Evolutionary conservation across 1,140 invertebrate genomes (phyloP).

Genomic region (Cydia amplana): DNA sequence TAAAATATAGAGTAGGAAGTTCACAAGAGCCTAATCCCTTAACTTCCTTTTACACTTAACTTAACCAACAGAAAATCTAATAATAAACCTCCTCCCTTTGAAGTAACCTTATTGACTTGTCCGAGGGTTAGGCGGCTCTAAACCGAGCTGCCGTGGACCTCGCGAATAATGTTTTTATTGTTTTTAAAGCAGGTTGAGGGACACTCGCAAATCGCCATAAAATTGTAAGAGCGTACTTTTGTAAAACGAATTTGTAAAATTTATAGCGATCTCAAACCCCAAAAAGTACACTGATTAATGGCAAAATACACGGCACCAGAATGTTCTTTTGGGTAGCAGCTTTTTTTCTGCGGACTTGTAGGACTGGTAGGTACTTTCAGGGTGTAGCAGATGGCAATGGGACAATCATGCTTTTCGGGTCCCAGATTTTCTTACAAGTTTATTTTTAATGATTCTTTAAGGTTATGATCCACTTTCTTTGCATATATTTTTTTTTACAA

Average conservation of each 20-base stretch:
- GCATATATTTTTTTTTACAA: background rate
- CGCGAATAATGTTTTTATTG: constrained; percentile 29
- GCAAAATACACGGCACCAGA: background rate
- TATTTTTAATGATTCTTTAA: background rate
- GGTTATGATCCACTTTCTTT: background rate
- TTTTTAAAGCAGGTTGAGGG: constrained; percentile 18
- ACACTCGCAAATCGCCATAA: constrained; percentile 24
- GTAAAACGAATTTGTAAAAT: constrained; percentile 14
- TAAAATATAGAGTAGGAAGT: constrained; percentile 19
- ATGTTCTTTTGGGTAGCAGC: background rate
- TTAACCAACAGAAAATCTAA: constrained; percentile 29
- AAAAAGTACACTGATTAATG: background rate
- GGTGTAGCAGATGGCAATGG: constrained; percentile 8
- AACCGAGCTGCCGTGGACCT: background rate
- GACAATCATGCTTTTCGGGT: background rate
- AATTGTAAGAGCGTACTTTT: constrained; percentile 12
- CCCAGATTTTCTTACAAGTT: background rate
- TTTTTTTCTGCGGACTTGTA: background rate
- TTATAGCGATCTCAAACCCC: constrained; percentile 3
- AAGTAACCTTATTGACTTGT: constrained; percentile 26
- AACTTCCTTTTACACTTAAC: constrained; percentile 23
- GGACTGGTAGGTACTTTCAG: background rate
- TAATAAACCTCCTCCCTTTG: constrained; percentile 25
- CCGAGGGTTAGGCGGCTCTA: background rate
- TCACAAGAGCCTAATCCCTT: constrained; percentile 25